Conservation (phyloP, 1,140 invertebrate species). For the Leucophenga varia region DNA sequence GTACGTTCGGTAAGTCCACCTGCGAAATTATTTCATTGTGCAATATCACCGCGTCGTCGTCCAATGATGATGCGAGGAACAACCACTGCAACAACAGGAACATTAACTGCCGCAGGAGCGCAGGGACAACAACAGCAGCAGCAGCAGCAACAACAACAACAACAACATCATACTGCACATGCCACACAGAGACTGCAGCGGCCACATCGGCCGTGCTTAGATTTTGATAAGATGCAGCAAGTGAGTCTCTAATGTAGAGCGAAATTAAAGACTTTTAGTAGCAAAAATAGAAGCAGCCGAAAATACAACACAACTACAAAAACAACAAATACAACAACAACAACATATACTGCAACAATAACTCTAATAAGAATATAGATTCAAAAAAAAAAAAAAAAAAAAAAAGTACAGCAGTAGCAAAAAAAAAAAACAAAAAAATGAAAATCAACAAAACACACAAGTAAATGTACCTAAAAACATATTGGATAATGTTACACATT, state of each 20-base stretch:
- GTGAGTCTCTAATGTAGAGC: conserved; percentile 55
- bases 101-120: no score
- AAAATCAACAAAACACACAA: conserved; percentile 10
- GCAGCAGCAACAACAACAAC: conserved; percentile 16
- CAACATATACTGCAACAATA: conserved; percentile 8
- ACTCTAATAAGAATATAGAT: no score
- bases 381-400: conserved; percentile 10
- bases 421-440: conserved; percentile 1
- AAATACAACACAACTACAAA: conserved; percentile 20
- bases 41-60: conserved; percentile 65
- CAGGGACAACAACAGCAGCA: conserved; percentile 6
- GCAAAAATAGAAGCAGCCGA: neutral
- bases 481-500: no score
- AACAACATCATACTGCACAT: conserved; percentile 19
- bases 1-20: conserved; percentile 69
- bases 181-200: conserved; percentile 65
- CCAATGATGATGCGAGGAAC: conserved; percentile 61
- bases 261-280: conserved; percentile 51
- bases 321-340: conserved; percentile 16
- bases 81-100: conserved; percentile 36
- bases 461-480: conserved; percentile 26
- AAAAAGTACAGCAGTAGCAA: neutral
- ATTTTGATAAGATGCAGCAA: conserved; percentile 94
- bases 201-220: conserved; percentile 81
- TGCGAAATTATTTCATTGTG: conserved; percentile 72